Evolutionary conservation across 2,888 invertebrate species (phyloP).

Genomic region (Drosophila phalerata): DNA sequence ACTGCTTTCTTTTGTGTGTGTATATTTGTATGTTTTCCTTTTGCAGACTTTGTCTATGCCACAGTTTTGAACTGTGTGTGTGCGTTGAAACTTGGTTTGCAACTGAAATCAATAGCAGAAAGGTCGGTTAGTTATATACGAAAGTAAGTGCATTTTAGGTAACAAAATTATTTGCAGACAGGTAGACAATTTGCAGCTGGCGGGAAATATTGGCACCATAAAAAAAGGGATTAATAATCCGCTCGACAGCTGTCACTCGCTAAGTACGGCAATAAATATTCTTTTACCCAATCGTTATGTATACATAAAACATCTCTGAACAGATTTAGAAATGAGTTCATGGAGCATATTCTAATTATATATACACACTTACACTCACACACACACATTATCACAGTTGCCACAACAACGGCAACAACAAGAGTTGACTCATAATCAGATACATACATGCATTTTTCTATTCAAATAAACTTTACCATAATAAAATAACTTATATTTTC

Average conservation of each 20-base stretch:
- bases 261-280: conserved; percentile 32
- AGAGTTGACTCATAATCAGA: conserved; percentile 20
- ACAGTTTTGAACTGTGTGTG: conserved; percentile 12
- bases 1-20: conserved; percentile 1
- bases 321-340: conserved; percentile 49
- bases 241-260: conserved; percentile 28
- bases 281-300: neutral
- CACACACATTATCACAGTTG: conserved; percentile 12
- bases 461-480: neutral
- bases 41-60: conserved; percentile 21
- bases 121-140: conserved; percentile 59
- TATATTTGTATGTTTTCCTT: conserved; percentile 11
- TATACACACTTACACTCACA: neutral
- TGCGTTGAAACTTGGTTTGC: conserved; percentile 55
- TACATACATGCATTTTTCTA: conserved; percentile 27
- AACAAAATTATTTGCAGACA: conserved; percentile 13
- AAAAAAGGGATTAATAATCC: conserved; percentile 32
- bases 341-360: conserved; percentile 45
- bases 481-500: neutral
- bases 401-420: conserved; percentile 38
- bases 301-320: conserved; percentile 3
- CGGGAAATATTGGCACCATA: conserved; percentile 27
- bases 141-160: conserved; percentile 10
- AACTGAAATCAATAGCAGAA: conserved; percentile 42
- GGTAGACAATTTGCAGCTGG: conserved; percentile 47